Percentiles rank a stretch among this genome's conserved stretches.
These are phyloP conservation scores for Pegoplata infirma DNA, from an alignment of 2,888 invertebrate genomes.

Conservation along the genomic window DNA sequence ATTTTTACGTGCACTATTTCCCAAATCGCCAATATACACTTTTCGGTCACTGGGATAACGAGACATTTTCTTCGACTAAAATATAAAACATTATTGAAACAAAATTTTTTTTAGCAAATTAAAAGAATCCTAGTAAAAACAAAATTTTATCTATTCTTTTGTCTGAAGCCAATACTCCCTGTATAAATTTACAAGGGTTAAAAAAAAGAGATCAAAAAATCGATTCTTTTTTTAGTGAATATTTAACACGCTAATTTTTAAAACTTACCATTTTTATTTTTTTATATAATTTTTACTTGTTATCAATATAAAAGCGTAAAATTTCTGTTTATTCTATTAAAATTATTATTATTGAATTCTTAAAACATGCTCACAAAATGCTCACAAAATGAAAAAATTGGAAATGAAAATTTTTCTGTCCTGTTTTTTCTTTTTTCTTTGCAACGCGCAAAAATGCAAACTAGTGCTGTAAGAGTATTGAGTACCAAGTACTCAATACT, in stretches of 20 bases:
- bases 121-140: constrained; percentile 51
- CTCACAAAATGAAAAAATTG: constrained; percentile 52
- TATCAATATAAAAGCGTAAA: constrained; percentile 10
- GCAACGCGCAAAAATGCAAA: constrained; percentile 59
- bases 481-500: too few species aligned
- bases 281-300: background rate
- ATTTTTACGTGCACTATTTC: constrained; percentile 93
- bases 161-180: constrained; percentile 52
- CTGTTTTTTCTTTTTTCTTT: constrained; percentile 51
- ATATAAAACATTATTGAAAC: constrained; percentile 18
- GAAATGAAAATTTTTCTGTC: constrained; percentile 50
- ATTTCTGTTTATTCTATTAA: constrained; percentile 28
- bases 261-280: constrained; percentile 52
- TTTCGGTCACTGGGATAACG: constrained; percentile 90
- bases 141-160: constrained; percentile 61
- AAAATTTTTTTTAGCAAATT: constrained; percentile 15
- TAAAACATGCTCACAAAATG: constrained; percentile 58
- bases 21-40: constrained; percentile 97
- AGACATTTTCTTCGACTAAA: constrained; percentile 67
- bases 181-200: constrained; percentile 56
- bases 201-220: constrained; percentile 50
- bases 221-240: constrained; percentile 43
- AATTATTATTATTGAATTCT: constrained; percentile 32
- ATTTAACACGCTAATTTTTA: background rate
- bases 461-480: too few species aligned